phyloP scores from a whole-genome alignment of 2,113 vertebrate genomes.

The Onychostoma macrolepis region DNA sequence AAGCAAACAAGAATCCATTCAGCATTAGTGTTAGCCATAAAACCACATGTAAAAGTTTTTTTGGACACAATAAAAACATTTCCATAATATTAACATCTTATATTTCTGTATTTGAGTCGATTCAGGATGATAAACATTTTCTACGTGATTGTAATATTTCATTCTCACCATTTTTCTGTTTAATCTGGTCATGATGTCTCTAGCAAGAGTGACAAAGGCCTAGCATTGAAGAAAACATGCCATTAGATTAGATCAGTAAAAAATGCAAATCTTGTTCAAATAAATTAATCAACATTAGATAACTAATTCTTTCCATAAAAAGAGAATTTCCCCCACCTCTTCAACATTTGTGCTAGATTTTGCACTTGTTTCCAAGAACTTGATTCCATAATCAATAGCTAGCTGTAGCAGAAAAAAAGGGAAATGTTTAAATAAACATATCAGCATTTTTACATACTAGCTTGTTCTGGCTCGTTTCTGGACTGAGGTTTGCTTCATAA shows the following conservation, averaged over 20 bases:
- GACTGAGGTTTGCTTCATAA: neutral
- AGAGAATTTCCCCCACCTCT: slow-evolving; percentile 81
- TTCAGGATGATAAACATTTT: neutral
- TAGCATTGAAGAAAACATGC: slow-evolving; percentile 60
- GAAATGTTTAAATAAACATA: neutral
- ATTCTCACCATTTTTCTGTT: slow-evolving; percentile 94
- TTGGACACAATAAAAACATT: neutral
- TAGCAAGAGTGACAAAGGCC: slow-evolving; percentile 94
- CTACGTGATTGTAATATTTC: neutral
- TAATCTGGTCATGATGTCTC: slow-evolving; percentile 96
- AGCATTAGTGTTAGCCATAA: neutral
- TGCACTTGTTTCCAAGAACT: slow-evolving; percentile 97
- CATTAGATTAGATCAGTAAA: neutral
- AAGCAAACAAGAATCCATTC: slow-evolving; percentile 26
- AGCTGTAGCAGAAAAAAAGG: slow-evolving; percentile 73
- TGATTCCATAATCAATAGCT: slow-evolving; percentile 97
- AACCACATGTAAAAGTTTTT: neutral
- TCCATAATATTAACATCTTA: neutral
- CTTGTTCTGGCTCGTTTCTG: neutral
- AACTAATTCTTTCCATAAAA: neutral
- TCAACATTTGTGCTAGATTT: slow-evolving; percentile 97
- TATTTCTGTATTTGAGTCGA: neutral
- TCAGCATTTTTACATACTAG: neutral
- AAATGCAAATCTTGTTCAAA: neutral
- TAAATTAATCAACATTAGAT: neutral